Evolutionary conservation across 1,140 invertebrate genomes (phyloP), one percentile per base, ranked within the genome.

Genomic region (Drosophila prosaltans): DNA sequence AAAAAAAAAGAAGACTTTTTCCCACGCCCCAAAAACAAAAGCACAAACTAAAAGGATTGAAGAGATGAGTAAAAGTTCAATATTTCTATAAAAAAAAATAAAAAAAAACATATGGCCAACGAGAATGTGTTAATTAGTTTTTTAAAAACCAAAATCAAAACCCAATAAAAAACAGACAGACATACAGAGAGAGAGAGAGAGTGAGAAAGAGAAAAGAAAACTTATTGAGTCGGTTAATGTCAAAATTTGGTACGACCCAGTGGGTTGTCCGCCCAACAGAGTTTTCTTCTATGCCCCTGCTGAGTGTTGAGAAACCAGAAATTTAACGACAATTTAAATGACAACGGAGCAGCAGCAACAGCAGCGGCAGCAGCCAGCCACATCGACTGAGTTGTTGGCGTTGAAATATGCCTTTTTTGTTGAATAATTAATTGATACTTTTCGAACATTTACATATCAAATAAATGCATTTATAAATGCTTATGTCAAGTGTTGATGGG

Each of bases 81-180:
- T 16, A 16, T 40, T 43, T 24, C 51, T 58, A 60, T 62, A 39
- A 48, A 16, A 16, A 16, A 16, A 16, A 16, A 16, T 16, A 16
- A 16, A 16, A 16, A 16, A 16, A 16, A 63, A 71, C 66, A 79
- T 79, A 80, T 88, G 67, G 67, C 58, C 65, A 65, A 41, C 70
- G 89, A 89, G 89, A 89, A 88, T 88, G 84, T 88, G 84, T 88
- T 88, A 88, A 89, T 88, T 81, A 88, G 72, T 69, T 74, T 69
- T 66, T 24, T 45, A 30, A 10, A 9, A 48, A 48, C 7, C 32
- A 36, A 36, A 36, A 36, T 36, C 32, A 5, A 36, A 36, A 7
- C 3, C 32, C 32, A 3, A 24, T 9, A 48, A 21, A 48, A 48
- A 48, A n/a, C 16, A 16, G 16, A 16, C 16, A 16, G 16, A 16